Conservation (phyloP, 2,113 vertebrate genomes). For the Psittacara wagleri region DNA sequence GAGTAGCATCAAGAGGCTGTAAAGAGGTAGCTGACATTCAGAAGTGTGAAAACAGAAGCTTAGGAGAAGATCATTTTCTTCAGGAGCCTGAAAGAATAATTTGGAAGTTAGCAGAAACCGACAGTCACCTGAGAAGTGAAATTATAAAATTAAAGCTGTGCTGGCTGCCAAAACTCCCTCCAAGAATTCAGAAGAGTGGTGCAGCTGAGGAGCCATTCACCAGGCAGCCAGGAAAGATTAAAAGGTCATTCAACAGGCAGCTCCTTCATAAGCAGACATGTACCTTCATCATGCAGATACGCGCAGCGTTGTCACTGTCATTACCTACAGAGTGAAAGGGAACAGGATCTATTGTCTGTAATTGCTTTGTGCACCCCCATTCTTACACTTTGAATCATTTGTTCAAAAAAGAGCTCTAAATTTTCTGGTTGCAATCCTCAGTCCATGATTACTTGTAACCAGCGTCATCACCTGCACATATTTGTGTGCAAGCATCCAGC, state of each 20-base stretch:
- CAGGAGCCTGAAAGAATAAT: constrained; percentile 53
- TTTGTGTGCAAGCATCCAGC: background rate
- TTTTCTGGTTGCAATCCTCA: background rate
- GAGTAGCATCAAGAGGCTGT: constrained; percentile 3
- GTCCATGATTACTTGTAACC: background rate
- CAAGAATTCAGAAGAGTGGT: background rate
- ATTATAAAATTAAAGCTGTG: constrained; percentile 55
- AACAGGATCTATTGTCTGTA: background rate
- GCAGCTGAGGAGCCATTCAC: constrained; percentile 18
- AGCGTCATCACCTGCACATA: background rate
- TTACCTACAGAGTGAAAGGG: background rate
- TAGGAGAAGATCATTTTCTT: constrained; percentile 51
- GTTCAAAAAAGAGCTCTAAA: background rate
- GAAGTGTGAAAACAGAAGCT: constrained; percentile 49
- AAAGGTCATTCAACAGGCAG: background rate
- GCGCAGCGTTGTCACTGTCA: accelerated
- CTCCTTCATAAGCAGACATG: accelerated
- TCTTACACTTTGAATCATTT: background rate
- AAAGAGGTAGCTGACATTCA: constrained; percentile 37
- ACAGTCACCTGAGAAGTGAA: constrained; percentile 57
- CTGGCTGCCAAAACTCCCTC: background rate
- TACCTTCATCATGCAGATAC: background rate
- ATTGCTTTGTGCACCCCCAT: background rate
- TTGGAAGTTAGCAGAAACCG: constrained; percentile 53
- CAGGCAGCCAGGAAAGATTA: background rate